Evolutionary conservation across 2,113 vertebrate species (phyloP).

Genomic region (Glareola pratincola): DNA sequence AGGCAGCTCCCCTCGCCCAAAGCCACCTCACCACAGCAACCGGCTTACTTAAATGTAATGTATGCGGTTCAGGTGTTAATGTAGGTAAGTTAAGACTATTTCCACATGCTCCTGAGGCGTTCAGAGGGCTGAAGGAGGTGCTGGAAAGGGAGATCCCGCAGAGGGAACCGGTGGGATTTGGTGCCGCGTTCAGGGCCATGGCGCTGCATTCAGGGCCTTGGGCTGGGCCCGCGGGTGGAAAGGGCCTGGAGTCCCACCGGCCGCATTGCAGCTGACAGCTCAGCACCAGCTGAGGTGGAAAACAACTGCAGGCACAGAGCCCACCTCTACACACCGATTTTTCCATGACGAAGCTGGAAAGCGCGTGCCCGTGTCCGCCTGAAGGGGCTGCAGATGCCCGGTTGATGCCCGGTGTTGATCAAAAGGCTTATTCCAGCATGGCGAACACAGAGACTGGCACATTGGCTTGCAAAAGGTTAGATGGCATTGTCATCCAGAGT

Average conservation of each 20-base stretch:
- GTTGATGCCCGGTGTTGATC: not conserved
- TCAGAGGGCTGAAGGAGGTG: not conserved
- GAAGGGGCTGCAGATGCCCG: not conserved
- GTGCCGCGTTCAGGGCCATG: not conserved
- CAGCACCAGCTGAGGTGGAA: not conserved
- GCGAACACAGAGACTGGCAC: accelerated
- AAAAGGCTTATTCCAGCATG: not conserved
- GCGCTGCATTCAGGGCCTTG: not conserved
- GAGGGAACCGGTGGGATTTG: not conserved
- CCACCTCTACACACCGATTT: not conserved
- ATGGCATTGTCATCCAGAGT: not conserved
- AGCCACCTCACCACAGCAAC: accelerated
- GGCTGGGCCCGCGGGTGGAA: not conserved
- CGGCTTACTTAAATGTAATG: accelerated
- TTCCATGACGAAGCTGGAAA: not conserved
- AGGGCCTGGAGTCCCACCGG: not conserved
- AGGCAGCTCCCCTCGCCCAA: not conserved
- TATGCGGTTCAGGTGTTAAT: not conserved
- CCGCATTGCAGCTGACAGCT: not conserved
- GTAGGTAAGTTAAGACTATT: not conserved
- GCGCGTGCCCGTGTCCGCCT: accelerated
- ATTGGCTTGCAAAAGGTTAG: not conserved
- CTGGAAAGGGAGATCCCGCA: not conserved
- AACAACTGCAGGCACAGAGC: not conserved
- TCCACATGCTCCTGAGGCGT: not conserved